Evolutionary conservation across 1,140 invertebrate genomes (phyloP).

Genomic region (Arion vulgaris): DNA sequence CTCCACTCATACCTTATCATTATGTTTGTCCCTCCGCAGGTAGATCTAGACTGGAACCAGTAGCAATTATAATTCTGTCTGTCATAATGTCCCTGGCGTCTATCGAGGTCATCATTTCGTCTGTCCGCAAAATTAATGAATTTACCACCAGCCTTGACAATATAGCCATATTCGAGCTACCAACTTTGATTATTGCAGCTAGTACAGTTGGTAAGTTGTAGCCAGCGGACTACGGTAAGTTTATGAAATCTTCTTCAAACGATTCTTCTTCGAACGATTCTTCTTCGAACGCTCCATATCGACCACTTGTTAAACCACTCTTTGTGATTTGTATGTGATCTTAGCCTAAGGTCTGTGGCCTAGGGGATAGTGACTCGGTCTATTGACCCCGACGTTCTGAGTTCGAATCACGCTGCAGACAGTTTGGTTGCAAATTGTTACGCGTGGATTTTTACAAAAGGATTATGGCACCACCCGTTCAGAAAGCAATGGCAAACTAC

Average conservation of each 20-base stretch:
- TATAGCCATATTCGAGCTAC: constrained; percentile 55
- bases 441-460: too few species aligned
- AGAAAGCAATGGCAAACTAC: too few species aligned
- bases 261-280: too few species aligned
- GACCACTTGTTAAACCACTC: too few species aligned
- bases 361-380: too few species aligned
- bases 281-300: too few species aligned
- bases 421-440: too few species aligned
- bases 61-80: constrained; percentile 73
- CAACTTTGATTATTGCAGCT: constrained; percentile 70
- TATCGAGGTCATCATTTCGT: constrained; percentile 73
- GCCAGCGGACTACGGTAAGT: not conserved
- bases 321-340: too few species aligned
- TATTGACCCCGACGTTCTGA: too few species aligned
- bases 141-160: constrained; percentile 24
- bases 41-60: constrained; percentile 73
- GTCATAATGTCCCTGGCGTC: constrained; percentile 74
- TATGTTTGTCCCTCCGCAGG: constrained; percentile 49
- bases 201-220: constrained; percentile 65
- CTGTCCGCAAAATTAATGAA: constrained; percentile 63
- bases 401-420: too few species aligned
- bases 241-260: not conserved
- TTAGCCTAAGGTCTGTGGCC: too few species aligned
- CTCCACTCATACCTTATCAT: not conserved
- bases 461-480: too few species aligned